Conservation (phyloP, 2,797 vertebrate species). For the Silurus aristotelis region DNA sequence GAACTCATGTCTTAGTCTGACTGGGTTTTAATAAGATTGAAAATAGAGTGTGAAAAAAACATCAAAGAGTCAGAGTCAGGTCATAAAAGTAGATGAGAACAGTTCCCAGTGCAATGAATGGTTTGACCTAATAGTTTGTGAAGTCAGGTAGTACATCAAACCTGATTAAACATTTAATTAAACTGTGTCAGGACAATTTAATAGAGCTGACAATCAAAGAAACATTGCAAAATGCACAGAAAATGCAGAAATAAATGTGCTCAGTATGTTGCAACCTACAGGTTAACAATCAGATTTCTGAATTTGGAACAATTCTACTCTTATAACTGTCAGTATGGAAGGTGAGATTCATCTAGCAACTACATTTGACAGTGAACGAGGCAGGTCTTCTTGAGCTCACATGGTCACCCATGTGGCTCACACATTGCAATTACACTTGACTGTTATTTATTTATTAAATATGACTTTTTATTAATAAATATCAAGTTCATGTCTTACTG, state of each 20-base stretch:
- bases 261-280: not conserved
- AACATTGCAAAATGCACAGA: not conserved
- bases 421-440: not conserved
- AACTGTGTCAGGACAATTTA: not conserved
- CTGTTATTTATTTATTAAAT: too few species aligned
- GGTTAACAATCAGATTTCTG: not conserved
- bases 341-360: not conserved
- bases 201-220: not conserved
- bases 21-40: not conserved
- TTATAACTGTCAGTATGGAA: not conserved
- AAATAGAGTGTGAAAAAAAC: not conserved
- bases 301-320: not conserved
- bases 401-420: not conserved
- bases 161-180: constrained; percentile 1
- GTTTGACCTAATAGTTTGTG: not conserved
- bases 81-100: not conserved
- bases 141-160: not conserved
- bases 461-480: too few species aligned
- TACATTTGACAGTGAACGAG: not conserved
- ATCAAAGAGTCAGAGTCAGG: not conserved
- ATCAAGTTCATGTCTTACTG: too few species aligned
- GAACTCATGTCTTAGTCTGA: not conserved
- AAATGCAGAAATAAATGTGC: not conserved
- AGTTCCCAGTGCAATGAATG: not conserved
- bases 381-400: not conserved